phyloP scores from a whole-genome alignment of 1,140 invertebrate genomes.

The Andricus grossulariae region DNA sequence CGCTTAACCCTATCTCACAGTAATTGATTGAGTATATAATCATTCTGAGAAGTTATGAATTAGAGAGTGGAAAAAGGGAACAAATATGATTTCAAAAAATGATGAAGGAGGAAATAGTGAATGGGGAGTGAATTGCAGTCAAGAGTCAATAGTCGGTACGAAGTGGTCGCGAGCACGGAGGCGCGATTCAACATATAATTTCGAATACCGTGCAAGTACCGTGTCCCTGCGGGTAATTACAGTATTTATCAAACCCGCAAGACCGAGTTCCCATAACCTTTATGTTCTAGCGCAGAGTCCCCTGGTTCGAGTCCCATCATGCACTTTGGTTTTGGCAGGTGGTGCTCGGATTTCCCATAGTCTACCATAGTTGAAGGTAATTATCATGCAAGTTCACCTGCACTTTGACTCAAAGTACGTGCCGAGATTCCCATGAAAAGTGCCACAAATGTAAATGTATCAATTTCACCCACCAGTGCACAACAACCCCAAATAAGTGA shows the following conservation, averaged over 20 bases:
- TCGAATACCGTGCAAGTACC: conserved; percentile 62
- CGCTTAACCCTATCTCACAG: too few relatives aligned
- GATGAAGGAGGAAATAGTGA: conserved; percentile 21
- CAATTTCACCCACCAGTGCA: conserved; percentile 4
- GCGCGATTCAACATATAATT: conserved; percentile 61
- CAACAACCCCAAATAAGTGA: background rate
- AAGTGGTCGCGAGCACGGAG: conserved; percentile 14
- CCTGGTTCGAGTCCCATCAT: conserved; percentile 43
- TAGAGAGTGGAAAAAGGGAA: conserved; percentile 18
- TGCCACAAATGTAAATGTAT: conserved; percentile 41
- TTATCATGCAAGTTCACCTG: conserved; percentile 57
- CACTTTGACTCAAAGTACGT: conserved; percentile 38
- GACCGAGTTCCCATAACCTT: conserved; percentile 73
- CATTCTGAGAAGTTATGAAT: too few relatives aligned
- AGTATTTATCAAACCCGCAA: conserved; percentile 68
- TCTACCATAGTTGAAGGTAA: conserved; percentile 52
- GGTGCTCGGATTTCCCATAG: conserved; percentile 69
- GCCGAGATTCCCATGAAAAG: conserved; percentile 64
- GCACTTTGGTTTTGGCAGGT: conserved; percentile 65
- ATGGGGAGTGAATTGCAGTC: too few relatives aligned
- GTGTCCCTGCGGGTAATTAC: conserved; percentile 69
- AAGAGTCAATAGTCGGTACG: too few relatives aligned
- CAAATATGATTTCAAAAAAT: conserved; percentile 26
- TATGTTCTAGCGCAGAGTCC: conserved; percentile 40
- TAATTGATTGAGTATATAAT: too few relatives aligned